Base-by-base conservation (phyloP, 2,113 vertebrate genomes). In the Microcebus jonahi region DNA sequence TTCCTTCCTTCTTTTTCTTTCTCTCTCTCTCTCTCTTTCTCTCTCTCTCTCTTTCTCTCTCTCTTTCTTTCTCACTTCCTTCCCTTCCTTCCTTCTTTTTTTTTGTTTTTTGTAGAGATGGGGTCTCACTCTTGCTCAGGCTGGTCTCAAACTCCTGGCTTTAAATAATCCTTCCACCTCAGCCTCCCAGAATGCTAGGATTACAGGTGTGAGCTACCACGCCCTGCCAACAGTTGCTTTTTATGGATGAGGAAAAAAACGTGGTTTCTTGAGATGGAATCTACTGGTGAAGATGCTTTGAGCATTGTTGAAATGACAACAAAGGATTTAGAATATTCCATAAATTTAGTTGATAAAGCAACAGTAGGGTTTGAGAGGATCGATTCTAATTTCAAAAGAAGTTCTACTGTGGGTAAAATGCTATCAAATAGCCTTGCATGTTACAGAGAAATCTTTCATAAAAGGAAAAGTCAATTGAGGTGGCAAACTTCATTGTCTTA, bases 1-100 rank as follows among this genome's bases (percentile, higher is more conserved):
- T 8, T n/a, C n/a, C 1, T 45, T 5, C 1, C 1, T 45, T 39
- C 39, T 45, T 7, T 1, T 8, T 45, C 42, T 8, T 5, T 8
- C 42, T 1, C 5, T 45, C 42, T 8, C 7, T 8, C 29, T 13
- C 42, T 8, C 7, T 45, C 7, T 8, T 1, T 45, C 42, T 8
- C 7, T 45, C 42, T 6, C 1, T 42, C 42, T 6, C 7, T 6
- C 6, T 5, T 5, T 5, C 39, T 42, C 5, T 42, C 42, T 6
- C 7, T 4, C 42, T 45, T 45, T 8, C 42, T 45, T 45, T 8
- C 42, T 45, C 42, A 5, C 42, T 45, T 45, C 42, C 42, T 45
- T 45, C 42, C 42, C 6, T 45, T 45, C 42, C 42, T 45, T 45
- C 6, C 42, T 45, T 45, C 42, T 45, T 45, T 45, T 45, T 45